A percentile compares a stretch with the other conserved stretches of the same genome.
phyloP scores from a whole-genome alignment of 2,888 invertebrate genomes.

The Cheilosia soror region DNA sequence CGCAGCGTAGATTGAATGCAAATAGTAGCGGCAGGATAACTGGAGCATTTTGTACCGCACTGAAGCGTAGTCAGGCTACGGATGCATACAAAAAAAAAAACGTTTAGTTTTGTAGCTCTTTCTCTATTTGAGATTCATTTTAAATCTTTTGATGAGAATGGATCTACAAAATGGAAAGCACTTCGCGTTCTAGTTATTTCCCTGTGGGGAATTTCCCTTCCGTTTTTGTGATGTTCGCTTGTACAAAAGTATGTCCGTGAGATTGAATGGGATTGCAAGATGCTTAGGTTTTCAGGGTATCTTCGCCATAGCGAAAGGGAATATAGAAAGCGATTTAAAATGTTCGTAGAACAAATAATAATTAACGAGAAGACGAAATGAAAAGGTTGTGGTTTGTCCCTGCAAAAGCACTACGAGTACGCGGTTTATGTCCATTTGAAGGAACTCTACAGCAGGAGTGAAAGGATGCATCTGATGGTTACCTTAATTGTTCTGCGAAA shows the following conservation, averaged over 20 bases:
- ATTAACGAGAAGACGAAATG: neutral
- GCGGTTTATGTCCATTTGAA: too few species aligned
- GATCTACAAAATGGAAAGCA: constrained; percentile 44
- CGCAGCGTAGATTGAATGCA: constrained; percentile 58
- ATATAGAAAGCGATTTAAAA: constrained; percentile 35
- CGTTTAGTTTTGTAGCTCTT: neutral
- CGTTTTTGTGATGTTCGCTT: neutral
- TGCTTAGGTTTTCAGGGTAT: constrained; percentile 35
- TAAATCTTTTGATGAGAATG: constrained; percentile 63
- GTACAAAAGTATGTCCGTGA: neutral
- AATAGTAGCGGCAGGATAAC: constrained; percentile 44
- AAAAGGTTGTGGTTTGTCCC: neutral
- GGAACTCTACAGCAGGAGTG: too few species aligned
- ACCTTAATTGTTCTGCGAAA: too few species aligned
- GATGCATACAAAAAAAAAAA: constrained; percentile 32
- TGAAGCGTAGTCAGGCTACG: constrained; percentile 46
- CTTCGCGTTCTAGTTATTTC: constrained; percentile 49
- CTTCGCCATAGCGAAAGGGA: constrained; percentile 18
- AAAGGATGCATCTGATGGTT: too few species aligned
- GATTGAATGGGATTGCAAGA: constrained; percentile 8
- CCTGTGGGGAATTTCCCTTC: constrained; percentile 1
- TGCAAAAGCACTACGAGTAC: too few species aligned
- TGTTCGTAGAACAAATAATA: constrained; percentile 3
- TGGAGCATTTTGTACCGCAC: constrained; percentile 43
- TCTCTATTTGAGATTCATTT: constrained; percentile 42